These are phyloP conservation scores for Ceratoteleas bidentatus DNA, from an alignment of 1,140 invertebrate genomes.

Conservation along the genomic window DNA sequence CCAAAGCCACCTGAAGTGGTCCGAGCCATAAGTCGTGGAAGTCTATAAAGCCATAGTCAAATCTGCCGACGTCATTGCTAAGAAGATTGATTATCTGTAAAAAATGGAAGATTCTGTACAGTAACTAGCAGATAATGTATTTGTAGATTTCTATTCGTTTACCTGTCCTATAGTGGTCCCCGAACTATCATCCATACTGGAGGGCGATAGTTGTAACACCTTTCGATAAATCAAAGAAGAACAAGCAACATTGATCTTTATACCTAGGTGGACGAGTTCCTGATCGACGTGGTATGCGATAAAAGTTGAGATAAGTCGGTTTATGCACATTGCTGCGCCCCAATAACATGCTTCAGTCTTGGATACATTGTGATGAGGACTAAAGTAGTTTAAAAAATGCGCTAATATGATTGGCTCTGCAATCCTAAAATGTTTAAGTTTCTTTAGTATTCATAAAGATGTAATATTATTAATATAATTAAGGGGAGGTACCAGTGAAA, in stretches of 20 bases:
- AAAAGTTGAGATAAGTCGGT: slow-evolving; percentile 79
- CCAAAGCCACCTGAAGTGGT: slow-evolving; percentile 88
- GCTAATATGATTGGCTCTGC: slow-evolving; percentile 88
- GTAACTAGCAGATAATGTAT: too few relatives aligned
- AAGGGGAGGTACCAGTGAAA: too few relatives aligned
- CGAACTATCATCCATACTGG: slow-evolving; percentile 46
- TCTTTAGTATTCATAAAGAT: too few relatives aligned
- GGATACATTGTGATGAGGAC: slow-evolving; percentile 77
- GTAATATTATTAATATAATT: too few relatives aligned
- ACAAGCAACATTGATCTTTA: slow-evolving; percentile 90
- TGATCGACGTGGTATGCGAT: slow-evolving; percentile 90
- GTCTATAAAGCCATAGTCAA: slow-evolving; percentile 87
- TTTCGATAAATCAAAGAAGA: slow-evolving; percentile 92
- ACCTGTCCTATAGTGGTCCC: slow-evolving; percentile 76
- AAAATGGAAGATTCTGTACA: not conserved
- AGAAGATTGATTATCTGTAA: slow-evolving; percentile 93
- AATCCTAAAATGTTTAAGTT: slow-evolving; percentile 81
- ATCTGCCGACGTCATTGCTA: slow-evolving; percentile 92
- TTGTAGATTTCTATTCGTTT: too few relatives aligned
- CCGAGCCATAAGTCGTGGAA: slow-evolving; percentile 91
- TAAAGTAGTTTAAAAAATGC: slow-evolving; percentile 87
- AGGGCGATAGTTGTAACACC: slow-evolving; percentile 79
- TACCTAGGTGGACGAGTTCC: slow-evolving; percentile 87
- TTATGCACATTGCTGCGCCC: slow-evolving; percentile 86
- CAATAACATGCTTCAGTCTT: slow-evolving; percentile 85